Evolutionary conservation across 2,888 invertebrate genomes (phyloP).

Genomic region (Caenorhabditis wallacei): DNA sequence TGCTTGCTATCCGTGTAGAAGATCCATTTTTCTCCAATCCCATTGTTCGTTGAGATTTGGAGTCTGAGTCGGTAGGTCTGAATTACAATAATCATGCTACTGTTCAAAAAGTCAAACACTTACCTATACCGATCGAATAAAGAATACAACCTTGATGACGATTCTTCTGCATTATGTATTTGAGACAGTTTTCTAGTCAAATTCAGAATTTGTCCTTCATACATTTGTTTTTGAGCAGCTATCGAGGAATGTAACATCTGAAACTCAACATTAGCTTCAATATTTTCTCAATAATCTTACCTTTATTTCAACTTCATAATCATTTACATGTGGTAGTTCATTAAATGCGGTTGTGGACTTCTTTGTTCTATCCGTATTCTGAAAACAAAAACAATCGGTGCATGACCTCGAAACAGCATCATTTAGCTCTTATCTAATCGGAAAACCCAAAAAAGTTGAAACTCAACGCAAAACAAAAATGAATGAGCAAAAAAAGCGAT

Average conservation of each 20-base stretch:
- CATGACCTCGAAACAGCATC: background rate
- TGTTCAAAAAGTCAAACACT: background rate
- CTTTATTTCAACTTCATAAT: conserved; percentile 71
- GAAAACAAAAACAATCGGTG: conserved; percentile 7
- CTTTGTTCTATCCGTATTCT: conserved; percentile 53
- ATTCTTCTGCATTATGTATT: conserved; percentile 46
- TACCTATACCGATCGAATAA: conserved; percentile 74
- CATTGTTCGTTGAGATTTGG: conserved; percentile 38
- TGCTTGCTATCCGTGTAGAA: conserved; percentile 26
- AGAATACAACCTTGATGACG: conserved; percentile 50
- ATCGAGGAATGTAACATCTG: conserved; percentile 71
- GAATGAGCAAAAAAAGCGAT: conserved; percentile 27
- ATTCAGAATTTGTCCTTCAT: conserved; percentile 69
- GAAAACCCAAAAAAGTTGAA: conserved; percentile 25
- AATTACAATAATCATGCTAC: background rate
- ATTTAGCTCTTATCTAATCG: conserved; percentile 6
- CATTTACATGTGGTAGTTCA: conserved; percentile 55
- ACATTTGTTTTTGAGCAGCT: conserved; percentile 72
- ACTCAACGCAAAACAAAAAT: conserved; percentile 33
- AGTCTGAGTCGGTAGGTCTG: conserved; percentile 21
- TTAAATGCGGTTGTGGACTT: conserved; percentile 60
- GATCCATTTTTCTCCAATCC: conserved; percentile 65
- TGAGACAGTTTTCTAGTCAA: conserved; percentile 47
- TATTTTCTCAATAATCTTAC: too few species aligned
- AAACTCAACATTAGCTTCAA: too few species aligned